Conservation (phyloP, 2,888 invertebrate genomes). For the Drosophila tripunctata region DNA sequence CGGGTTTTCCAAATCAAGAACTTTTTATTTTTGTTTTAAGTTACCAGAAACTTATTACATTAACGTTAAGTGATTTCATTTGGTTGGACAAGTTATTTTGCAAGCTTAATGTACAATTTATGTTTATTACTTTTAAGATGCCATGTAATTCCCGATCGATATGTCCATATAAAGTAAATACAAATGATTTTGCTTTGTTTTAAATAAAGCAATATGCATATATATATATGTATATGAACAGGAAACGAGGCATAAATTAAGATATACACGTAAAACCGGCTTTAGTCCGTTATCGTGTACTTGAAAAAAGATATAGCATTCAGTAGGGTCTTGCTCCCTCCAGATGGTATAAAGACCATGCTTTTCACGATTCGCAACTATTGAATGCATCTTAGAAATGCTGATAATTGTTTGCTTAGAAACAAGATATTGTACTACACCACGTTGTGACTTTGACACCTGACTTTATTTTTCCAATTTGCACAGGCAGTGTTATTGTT, state of each 20-base stretch:
- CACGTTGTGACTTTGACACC: slow-evolving; percentile 62
- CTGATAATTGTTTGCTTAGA: slow-evolving; percentile 20
- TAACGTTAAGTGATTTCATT: slow-evolving; percentile 42
- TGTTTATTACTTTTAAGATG: slow-evolving; percentile 37
- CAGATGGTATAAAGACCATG: background rate
- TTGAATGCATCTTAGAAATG: slow-evolving; percentile 9
- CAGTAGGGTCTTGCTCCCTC: background rate
- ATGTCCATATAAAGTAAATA: slow-evolving; percentile 17
- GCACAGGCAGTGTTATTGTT: slow-evolving; percentile 4
- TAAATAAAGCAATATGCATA: slow-evolving; percentile 22
- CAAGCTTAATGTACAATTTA: slow-evolving; percentile 37
- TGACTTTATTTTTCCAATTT: background rate
- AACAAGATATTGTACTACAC: slow-evolving; percentile 19
- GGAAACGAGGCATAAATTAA: slow-evolving; percentile 67
- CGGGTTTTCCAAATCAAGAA: background rate
- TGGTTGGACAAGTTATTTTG: slow-evolving; percentile 6
- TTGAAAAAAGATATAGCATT: slow-evolving; percentile 31
- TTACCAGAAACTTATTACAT: slow-evolving; percentile 20
- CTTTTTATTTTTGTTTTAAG: background rate
- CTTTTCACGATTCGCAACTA: background rate
- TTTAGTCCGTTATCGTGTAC: slow-evolving; percentile 46
- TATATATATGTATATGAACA: slow-evolving; percentile 35
- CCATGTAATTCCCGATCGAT: slow-evolving; percentile 6
- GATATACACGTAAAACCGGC: slow-evolving; percentile 58
- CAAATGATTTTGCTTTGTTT: slow-evolving; percentile 27